Evolutionary conservation across 2,888 invertebrate genomes (phyloP).

Genomic region (Trachelus stipa): DNA sequence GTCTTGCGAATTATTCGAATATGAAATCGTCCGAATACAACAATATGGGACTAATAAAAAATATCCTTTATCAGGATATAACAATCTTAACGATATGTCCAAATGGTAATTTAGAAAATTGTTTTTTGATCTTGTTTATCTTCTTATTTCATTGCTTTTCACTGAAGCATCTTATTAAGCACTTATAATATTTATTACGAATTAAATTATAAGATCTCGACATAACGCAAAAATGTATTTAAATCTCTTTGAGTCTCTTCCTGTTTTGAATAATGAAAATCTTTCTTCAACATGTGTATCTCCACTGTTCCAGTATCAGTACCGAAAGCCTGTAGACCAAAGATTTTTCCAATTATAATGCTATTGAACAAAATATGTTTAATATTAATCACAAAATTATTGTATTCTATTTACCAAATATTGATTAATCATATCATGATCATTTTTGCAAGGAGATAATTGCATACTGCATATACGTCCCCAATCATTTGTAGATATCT

Average conservation of each 20-base stretch:
- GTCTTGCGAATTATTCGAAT: neutral
- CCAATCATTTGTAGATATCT: constrained; percentile 63
- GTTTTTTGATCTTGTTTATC: neutral
- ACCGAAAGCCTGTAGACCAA: constrained; percentile 67
- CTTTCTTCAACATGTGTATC: constrained; percentile 66
- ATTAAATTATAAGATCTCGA: constrained; percentile 58
- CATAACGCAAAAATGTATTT: constrained; percentile 67
- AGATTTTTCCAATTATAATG: neutral
- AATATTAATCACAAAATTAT: constrained; percentile 12
- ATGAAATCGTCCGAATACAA: neutral
- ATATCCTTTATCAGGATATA: neutral
- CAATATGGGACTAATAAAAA: neutral
- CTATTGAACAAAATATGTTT: constrained; percentile 15
- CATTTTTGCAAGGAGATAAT: constrained; percentile 61
- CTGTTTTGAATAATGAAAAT: constrained; percentile 61
- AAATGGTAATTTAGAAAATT: neutral
- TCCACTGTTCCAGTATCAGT: constrained; percentile 65
- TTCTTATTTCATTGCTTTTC: neutral
- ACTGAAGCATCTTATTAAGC: neutral
- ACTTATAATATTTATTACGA: neutral
- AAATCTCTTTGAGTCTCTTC: constrained; percentile 64
- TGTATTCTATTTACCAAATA: constrained; percentile 64
- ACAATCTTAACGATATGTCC: neutral
- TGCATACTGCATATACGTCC: constrained; percentile 64
- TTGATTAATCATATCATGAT: constrained; percentile 56